A percentile compares a stretch with the other conserved stretches of the same genome.
phyloP scores from a whole-genome alignment of 2,888 invertebrate genomes.

The Chydorus sphaericus region DNA sequence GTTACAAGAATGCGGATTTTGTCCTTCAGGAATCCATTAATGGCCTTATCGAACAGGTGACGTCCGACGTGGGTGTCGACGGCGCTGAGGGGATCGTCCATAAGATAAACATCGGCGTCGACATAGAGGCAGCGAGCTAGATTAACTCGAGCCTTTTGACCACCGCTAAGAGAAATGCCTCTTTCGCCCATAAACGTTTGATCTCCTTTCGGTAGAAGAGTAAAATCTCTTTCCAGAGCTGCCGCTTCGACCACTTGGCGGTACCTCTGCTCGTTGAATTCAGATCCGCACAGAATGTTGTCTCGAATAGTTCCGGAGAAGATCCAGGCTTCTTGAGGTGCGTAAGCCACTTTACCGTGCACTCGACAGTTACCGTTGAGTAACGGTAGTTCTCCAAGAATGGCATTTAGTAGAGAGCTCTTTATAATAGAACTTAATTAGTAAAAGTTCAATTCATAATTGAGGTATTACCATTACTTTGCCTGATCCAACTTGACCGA shows the following conservation, averaged over 20 bases:
- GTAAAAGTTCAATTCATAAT: not conserved
- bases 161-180: conserved; percentile 37
- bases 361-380: conserved; percentile 27
- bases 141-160: conserved; percentile 37
- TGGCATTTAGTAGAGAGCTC: conserved; percentile 23
- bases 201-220: conserved; percentile 33
- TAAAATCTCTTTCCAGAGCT: conserved; percentile 33
- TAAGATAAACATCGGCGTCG: conserved; percentile 34
- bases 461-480: conserved; percentile 36
- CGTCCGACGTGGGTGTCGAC: conserved; percentile 34
- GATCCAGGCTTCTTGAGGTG: conserved; percentile 58
- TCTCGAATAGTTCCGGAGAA: conserved; percentile 65
- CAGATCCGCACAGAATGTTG: conserved; percentile 79
- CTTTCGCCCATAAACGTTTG: conserved; percentile 36
- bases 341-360: conserved; percentile 31
- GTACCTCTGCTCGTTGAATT: conserved; percentile 33
- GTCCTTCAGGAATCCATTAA: conserved; percentile 26
- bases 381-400: conserved; percentile 34
- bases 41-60: conserved; percentile 33
- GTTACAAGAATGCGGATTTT: conserved; percentile 40
- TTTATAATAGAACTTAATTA: not conserved
- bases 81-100: conserved; percentile 37
- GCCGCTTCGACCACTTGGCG: conserved; percentile 22
- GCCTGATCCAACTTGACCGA: conserved; percentile 61
- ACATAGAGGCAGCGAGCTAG: conserved; percentile 31